Percentiles rank a stretch among this genome's conserved stretches.
phyloP scores from a whole-genome alignment of 37 sponge, comb jelly and placozoan species.

The Chondrilla cf. caribensis region DNA sequence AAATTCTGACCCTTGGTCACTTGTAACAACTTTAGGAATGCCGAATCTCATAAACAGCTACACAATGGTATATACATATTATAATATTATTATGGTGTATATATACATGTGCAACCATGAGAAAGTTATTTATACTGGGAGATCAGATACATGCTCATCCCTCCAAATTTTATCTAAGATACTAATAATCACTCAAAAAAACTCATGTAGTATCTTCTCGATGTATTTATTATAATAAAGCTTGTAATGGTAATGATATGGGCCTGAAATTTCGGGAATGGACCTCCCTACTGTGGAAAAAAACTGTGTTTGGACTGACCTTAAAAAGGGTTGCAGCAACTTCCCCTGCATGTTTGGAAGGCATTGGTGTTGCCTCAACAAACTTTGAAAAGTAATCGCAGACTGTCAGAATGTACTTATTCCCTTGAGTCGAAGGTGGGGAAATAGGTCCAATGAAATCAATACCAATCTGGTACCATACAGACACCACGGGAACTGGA shows the following conservation, averaged over 20 bases:
- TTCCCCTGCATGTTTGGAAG: constrained; percentile 35
- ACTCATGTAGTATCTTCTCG: too few species aligned
- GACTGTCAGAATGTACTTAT: constrained; percentile 54
- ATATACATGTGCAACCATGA: background rate
- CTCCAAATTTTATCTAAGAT: too few species aligned
- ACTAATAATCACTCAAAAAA: too few species aligned
- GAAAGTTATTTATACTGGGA: too few species aligned
- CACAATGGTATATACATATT: background rate
- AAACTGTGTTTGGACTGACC: too few species aligned
- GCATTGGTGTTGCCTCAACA: constrained; percentile 41
- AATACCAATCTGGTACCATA: constrained; percentile 34
- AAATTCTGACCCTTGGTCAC: background rate
- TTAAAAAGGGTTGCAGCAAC: constrained; percentile 42
- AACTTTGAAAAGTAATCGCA: constrained; percentile 74
- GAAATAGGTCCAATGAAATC: constrained; percentile 27
- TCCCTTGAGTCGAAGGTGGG: constrained; percentile 17
- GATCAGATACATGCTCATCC: too few species aligned
- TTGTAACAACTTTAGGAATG: background rate
- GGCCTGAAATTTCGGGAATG: too few species aligned
- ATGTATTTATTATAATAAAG: too few species aligned
- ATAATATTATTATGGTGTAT: background rate
- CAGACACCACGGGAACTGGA: constrained; percentile 49
- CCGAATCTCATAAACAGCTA: constrained; percentile 11
- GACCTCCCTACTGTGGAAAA: too few species aligned
- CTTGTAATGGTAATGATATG: too few species aligned